phyloP scores from a whole-genome alignment of 2,888 invertebrate genomes.

The Ariolimax columbianus region DNA sequence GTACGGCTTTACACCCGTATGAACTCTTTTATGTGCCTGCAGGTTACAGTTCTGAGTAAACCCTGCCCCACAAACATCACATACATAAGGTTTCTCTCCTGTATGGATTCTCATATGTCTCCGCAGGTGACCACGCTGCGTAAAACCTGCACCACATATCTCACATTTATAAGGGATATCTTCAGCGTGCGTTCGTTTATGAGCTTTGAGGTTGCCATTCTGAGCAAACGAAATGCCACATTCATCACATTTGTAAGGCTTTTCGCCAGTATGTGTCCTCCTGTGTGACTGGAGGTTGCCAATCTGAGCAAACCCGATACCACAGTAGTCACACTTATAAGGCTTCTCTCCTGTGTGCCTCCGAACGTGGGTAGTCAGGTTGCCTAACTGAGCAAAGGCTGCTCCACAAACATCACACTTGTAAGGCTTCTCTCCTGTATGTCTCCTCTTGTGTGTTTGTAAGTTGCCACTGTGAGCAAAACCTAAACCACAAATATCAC shows the following conservation, averaged over 20 bases:
- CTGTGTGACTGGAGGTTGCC: slow-evolving; percentile 46
- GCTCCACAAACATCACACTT: slow-evolving; percentile 39
- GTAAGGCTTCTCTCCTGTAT: slow-evolving; percentile 36
- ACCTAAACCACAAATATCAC: slow-evolving; percentile 38
- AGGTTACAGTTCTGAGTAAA: slow-evolving; percentile 14
- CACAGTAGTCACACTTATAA: slow-evolving; percentile 48
- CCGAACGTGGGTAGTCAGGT: not conserved
- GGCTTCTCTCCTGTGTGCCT: slow-evolving; percentile 27
- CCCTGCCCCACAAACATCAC: slow-evolving; percentile 22
- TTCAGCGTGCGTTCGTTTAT: slow-evolving; percentile 47
- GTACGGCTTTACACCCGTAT: slow-evolving; percentile 20
- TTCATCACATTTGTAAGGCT: slow-evolving; percentile 48
- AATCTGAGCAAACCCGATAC: slow-evolving; percentile 44
- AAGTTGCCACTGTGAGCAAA: slow-evolving; percentile 31
- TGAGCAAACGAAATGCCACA: slow-evolving; percentile 49
- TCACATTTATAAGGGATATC: slow-evolving; percentile 48
- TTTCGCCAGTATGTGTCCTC: slow-evolving; percentile 46
- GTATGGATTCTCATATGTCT: slow-evolving; percentile 30
- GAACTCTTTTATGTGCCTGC: slow-evolving; percentile 18
- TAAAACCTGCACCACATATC: slow-evolving; percentile 21
- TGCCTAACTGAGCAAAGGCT: slow-evolving; percentile 8
- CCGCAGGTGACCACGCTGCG: slow-evolving; percentile 6
- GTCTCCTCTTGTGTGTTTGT: slow-evolving; percentile 8
- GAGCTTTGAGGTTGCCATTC: slow-evolving; percentile 45
- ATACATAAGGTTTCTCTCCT: slow-evolving; percentile 11